Evolutionary conservation across 35 echinoderm and acorn worm species (phyloP), one percentile per base, ranked within the genome.

Genomic region (Amphiura filiformis): DNA sequence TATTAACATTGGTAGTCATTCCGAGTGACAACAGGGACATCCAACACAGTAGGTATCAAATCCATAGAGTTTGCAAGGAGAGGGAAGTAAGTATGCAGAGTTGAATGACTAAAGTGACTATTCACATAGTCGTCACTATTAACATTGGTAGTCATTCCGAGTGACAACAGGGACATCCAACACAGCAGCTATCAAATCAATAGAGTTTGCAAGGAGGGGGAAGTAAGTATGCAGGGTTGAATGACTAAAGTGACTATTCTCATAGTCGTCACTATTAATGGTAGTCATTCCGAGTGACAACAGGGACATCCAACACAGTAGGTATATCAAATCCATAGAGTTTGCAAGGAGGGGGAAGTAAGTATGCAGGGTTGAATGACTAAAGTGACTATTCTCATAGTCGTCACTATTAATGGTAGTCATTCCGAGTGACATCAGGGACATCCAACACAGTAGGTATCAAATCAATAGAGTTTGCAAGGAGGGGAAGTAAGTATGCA

Each of bases 401-500:
- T n/a, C n/a, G n/a, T n/a, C n/a, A n/a, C n/a, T n/a, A n/a, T n/a
- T n/a, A n/a, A n/a, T n/a, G n/a, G n/a, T n/a, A n/a, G n/a, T n/a
- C n/a, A n/a, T n/a, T n/a, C n/a, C n/a, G n/a, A n/a, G n/a, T n/a
- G n/a, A n/a, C n/a, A n/a, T n/a, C 41, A 17, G 41, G 41, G 5
- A 47, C 41, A 47, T 94, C 89, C 47, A 98, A 93, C 57, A 92
- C 93, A 4, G 94, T 90, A 31, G 31, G 93, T 31, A 98, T 98
- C 86, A 98, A 98, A 89, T 98, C 96, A 18, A 98, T 94, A 39
- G 96, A 98, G 75, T n/a, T n/a, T n/a, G n/a, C n/a, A n/a, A n/a
- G n/a, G n/a, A 94, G n/a, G n/a, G n/a, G n/a, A n/a, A n/a, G n/a
- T n/a, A n/a, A n/a, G n/a, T n/a, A n/a, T n/a, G n/a, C n/a, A n/a